phyloP scores from a whole-genome alignment of 2,888 invertebrate genomes.

The Girardia tigrina region DNA sequence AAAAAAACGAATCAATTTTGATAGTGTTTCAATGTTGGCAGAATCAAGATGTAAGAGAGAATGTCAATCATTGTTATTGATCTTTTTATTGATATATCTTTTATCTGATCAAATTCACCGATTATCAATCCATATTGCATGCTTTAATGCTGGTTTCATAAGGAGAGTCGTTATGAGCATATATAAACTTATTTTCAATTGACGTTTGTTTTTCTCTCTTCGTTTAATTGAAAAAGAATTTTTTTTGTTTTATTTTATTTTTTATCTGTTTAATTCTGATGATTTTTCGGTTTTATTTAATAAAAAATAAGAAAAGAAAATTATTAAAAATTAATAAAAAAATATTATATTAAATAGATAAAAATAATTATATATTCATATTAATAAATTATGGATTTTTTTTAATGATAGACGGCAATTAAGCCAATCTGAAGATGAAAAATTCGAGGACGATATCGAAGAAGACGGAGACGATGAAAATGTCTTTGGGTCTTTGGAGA shows the following conservation, averaged over 20 bases:
- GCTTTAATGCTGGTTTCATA: neutral
- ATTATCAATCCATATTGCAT: neutral
- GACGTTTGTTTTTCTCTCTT: too few relatives aligned
- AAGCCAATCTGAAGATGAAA: conserved; percentile 7
- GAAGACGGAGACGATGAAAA: neutral
- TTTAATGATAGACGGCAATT: neutral
- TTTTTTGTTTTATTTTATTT: too few relatives aligned
- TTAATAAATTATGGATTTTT: too few relatives aligned
- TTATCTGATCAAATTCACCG: neutral
- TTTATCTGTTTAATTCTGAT: too few relatives aligned
- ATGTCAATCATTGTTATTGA: neutral
- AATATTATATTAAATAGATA: too few relatives aligned
- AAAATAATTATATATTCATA: too few relatives aligned
- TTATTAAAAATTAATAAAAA: too few relatives aligned
- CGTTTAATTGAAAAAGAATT: too few relatives aligned
- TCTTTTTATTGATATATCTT: conserved; percentile 12
- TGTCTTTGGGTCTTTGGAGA: neutral
- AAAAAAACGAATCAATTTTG: neutral
- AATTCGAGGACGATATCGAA: neutral
- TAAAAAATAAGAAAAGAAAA: neutral
- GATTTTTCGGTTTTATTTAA: neutral
- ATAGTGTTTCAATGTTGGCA: neutral
- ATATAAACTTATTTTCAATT: too few relatives aligned
- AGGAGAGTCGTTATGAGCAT: too few relatives aligned
- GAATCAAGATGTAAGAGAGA: too few relatives aligned